phyloP scores from a whole-genome alignment of 2,797 vertebrate species.

The Lagocephalus sceleratus region DNA sequence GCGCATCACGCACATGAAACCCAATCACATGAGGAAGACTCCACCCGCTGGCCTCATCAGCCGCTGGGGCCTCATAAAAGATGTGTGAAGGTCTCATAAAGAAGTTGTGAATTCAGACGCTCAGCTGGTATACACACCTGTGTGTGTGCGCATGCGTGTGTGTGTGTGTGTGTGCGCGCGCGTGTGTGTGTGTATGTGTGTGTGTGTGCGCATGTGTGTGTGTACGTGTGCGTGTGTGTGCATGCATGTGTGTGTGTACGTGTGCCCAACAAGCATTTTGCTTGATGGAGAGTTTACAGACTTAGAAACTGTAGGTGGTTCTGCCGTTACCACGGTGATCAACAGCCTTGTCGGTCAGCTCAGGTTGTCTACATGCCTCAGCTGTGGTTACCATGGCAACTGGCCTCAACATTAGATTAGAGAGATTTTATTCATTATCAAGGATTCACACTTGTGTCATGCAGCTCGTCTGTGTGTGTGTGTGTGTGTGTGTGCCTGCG shows the following conservation, averaged over 20 bases:
- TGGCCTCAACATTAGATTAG: constrained; percentile 48
- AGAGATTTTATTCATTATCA: constrained; percentile 50
- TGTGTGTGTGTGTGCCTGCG: constrained; percentile 12
- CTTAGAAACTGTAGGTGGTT: constrained; percentile 27
- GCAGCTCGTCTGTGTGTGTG: constrained; percentile 6
- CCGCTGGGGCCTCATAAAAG: constrained; percentile 19
- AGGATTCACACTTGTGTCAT: constrained; percentile 25
- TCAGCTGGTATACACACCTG: background rate
- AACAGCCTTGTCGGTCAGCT: constrained; percentile 55
- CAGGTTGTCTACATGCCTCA: constrained; percentile 51
- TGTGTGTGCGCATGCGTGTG: constrained; percentile 9
- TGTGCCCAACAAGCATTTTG: constrained; percentile 10
- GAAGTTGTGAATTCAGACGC: constrained; percentile 9
- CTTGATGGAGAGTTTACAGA: constrained; percentile 12
- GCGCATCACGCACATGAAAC: constrained; percentile 9
- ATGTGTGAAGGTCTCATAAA: constrained; percentile 16
- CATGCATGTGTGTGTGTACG: constrained; percentile 21
- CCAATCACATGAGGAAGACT: constrained; percentile 18
- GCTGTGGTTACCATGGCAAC: constrained; percentile 63
- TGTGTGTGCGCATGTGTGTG: constrained; percentile 7
- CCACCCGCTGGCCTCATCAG: constrained; percentile 13
- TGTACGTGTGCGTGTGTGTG: no score
- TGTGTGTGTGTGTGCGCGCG: background rate
- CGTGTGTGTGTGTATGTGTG: background rate
- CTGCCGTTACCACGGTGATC: constrained; percentile 65